These are phyloP conservation scores for Cryptotermes secundus DNA, from an alignment of 1,140 invertebrate species.

Conservation along the genomic window DNA sequence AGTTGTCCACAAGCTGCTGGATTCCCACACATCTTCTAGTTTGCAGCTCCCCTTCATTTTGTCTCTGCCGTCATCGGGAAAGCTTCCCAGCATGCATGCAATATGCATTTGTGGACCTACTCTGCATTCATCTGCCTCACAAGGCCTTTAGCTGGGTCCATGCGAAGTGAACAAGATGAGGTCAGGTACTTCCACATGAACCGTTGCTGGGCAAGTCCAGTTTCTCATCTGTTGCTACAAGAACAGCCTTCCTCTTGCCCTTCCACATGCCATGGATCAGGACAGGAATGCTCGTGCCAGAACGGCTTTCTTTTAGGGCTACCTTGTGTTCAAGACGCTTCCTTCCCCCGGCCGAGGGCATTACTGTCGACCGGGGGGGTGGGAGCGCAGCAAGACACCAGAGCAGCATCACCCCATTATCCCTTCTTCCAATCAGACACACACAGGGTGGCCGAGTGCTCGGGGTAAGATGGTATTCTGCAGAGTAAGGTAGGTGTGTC, in stretches of 20 bases:
- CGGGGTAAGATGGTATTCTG: not conserved
- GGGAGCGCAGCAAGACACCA: constrained; percentile 22
- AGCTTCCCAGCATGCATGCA: too few species aligned
- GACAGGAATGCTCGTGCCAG: constrained; percentile 30
- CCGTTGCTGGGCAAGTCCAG: not conserved
- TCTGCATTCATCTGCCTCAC: too few species aligned
- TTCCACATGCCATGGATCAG: not conserved
- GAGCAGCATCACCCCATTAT: constrained; percentile 1
- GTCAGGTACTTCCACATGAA: too few species aligned
- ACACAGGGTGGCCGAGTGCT: not conserved
- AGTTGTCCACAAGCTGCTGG: too few species aligned
- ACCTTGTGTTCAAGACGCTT: constrained; percentile 8
- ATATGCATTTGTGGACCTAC: too few species aligned
- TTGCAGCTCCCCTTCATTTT: too few species aligned
- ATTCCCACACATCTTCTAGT: too few species aligned
- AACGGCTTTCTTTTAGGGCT: constrained; percentile 37
- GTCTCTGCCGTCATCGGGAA: too few species aligned
- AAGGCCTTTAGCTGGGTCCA: too few species aligned
- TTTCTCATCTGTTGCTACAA: not conserved
- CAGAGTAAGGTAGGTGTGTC: not conserved
- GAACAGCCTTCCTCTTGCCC: not conserved
- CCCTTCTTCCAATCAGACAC: not conserved
- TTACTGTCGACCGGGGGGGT: not conserved
- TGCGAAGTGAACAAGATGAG: too few species aligned
- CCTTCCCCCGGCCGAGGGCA: constrained; percentile 17